phyloP scores from a whole-genome alignment of 2,797 vertebrate genomes.

The Gallinago stenura region DNA sequence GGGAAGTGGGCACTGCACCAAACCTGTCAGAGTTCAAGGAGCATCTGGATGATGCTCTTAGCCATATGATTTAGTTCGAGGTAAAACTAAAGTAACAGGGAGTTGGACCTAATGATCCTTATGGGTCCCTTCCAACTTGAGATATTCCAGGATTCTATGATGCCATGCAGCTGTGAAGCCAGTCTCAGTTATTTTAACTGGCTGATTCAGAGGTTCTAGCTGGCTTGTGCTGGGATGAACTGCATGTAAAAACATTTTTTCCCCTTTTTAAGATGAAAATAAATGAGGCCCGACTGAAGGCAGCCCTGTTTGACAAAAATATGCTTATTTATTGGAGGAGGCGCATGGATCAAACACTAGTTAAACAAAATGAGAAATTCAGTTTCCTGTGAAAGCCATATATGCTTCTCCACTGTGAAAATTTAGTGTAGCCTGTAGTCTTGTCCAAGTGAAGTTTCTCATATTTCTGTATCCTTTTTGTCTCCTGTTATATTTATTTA shows the following conservation, averaged over 20 bases:
- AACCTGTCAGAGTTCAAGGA: neutral
- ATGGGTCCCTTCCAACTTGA: neutral
- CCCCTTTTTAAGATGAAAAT: neutral
- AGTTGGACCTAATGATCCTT: neutral
- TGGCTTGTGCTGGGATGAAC: too few species aligned
- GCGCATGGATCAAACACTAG: neutral
- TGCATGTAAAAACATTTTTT: neutral
- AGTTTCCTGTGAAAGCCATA: neutral
- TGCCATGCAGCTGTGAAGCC: too few species aligned
- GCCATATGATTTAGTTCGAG: neutral
- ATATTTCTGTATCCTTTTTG: neutral
- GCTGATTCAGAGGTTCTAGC: too few species aligned
- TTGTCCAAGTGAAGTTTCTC: neutral
- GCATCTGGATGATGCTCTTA: accelerated
- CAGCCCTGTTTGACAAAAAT: neutral
- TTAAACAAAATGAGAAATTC: neutral
- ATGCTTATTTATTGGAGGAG: neutral
- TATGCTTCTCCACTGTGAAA: neutral
- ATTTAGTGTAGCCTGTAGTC: neutral
- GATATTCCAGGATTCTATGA: too few species aligned
- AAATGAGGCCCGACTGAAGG: neutral
- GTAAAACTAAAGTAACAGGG: neutral
- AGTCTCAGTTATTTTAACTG: too few species aligned
- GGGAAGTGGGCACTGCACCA: neutral
- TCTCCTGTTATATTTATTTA: neutral